Conservation (phyloP, 2,113 vertebrate species). For the Neotragus moschatus region DNA sequence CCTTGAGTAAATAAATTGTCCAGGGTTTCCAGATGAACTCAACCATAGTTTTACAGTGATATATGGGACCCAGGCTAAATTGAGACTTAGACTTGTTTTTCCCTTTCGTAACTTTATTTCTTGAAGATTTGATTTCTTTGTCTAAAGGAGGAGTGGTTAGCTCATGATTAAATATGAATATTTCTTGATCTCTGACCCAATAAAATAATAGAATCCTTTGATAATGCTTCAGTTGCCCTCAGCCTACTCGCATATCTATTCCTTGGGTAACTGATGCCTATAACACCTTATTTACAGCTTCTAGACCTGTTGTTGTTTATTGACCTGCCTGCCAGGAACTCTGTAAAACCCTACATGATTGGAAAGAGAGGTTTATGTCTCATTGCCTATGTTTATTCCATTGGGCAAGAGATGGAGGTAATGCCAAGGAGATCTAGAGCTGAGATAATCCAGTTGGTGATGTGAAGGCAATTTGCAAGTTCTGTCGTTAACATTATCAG, state of each 20-base stretch:
- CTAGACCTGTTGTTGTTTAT: neutral
- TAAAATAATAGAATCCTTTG: neutral
- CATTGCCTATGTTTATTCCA: neutral
- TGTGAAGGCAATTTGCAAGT: neutral
- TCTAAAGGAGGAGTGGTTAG: neutral
- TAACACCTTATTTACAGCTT: neutral
- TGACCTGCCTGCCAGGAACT: neutral
- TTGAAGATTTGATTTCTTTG: neutral
- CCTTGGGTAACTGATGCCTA: neutral
- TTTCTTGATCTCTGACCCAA: neutral
- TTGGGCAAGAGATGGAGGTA: neutral
- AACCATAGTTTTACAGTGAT: neutral
- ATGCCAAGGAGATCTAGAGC: neutral
- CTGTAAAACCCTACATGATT: neutral
- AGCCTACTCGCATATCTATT: neutral
- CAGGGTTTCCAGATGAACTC: neutral
- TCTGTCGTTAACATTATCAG: neutral
- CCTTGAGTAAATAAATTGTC: neutral
- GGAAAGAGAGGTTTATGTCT: neutral
- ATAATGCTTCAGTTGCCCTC: neutral
- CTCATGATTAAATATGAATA: neutral
- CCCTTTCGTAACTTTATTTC: neutral
- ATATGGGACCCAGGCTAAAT: neutral
- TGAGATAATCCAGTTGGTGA: neutral
- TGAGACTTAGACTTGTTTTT: neutral